Base-by-base conservation (phyloP, 2,113 vertebrate genomes). In the Oryzias celebensis region DNA sequence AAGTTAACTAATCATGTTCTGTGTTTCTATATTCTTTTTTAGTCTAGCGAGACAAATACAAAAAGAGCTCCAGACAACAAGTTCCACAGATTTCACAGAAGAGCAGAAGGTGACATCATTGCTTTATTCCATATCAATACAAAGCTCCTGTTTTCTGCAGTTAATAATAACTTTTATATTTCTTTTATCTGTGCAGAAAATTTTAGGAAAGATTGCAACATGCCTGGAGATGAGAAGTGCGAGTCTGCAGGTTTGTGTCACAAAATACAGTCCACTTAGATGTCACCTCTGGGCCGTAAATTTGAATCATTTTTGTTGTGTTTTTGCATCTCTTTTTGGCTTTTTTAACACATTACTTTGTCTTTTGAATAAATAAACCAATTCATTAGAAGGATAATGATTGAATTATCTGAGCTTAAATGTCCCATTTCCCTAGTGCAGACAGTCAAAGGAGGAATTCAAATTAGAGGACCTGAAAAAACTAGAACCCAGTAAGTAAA, bases 391-490 rank as follows among this genome's bases (percentile, higher is more conserved):
- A 46, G n/a, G 16, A n/a, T 46, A 5, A 16, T 46, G 45, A 46
- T 36, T 36, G 7, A 28, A 28, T 28, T 28, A 36, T 36, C 31
- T 36, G 31, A 36, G 7, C 31, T 36, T 8, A 8, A 36, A 36
- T 31, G 18, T 43, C 4, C 16, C 53, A 49, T 43, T 28, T 60
- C 42, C 65, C 50, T 48, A 98, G 96, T 95, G 94, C 82, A 92
- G 94, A 43, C 96, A 97, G 72, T 93, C 93, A 5, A 93, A 95
- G 77, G 96, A 98, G 60, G 96, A 94, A 52, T 98, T 99, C 91
- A 96, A 94, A 79, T 90, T 98, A 70, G 97, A 98, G 88, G 97
- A 98, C 73, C 87, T 99, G 85, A 99, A 98, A 90, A 96, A 94
- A 89, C 84, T 99, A 91, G 97, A 99, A 88, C 93, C 92, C 87